Conservation (phyloP, 2,888 invertebrate genomes). For the Micoletzkya japonica region DNA sequence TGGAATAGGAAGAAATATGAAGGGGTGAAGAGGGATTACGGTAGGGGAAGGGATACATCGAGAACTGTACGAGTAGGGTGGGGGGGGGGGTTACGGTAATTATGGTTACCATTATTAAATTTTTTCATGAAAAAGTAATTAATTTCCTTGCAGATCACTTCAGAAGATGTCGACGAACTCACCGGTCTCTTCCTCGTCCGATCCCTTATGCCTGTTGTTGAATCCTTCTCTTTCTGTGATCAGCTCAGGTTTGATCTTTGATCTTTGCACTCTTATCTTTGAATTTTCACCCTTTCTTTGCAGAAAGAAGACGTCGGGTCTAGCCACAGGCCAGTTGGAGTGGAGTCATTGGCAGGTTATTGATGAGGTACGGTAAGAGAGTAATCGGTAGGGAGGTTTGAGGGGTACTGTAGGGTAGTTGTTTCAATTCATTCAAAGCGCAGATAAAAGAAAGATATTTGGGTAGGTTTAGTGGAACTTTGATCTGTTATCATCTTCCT, state of each 20-base stretch:
- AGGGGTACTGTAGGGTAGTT: not conserved
- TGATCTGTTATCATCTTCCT: too few species aligned
- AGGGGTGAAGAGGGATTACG: too few species aligned
- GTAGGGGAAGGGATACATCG: too few species aligned
- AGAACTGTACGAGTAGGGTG: too few species aligned
- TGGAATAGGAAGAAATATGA: too few species aligned
- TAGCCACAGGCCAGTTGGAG: constrained; percentile 89
- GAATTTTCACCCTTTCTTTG: constrained; percentile 18
- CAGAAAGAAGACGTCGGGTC: constrained; percentile 79
- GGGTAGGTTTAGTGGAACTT: too few species aligned
- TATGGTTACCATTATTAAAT: not conserved
- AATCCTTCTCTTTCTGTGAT: constrained; percentile 91
- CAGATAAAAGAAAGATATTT: too few species aligned
- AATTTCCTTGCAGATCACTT: constrained; percentile 71
- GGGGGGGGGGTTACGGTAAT: too few species aligned
- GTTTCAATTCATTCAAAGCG: too few species aligned
- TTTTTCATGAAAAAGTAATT: not conserved
- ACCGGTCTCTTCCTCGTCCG: constrained; percentile 83
- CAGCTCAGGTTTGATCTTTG: constrained; percentile 77
- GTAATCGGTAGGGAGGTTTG: not conserved
- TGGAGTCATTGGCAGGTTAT: constrained; percentile 94
- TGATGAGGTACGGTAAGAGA: constrained; percentile 45
- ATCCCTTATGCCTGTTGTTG: constrained; percentile 89
- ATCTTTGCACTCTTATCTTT: not conserved
- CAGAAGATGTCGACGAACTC: constrained; percentile 87